Evolutionary conservation across 2,113 vertebrate species (phyloP).

Genomic region (Symphodus melops): DNA sequence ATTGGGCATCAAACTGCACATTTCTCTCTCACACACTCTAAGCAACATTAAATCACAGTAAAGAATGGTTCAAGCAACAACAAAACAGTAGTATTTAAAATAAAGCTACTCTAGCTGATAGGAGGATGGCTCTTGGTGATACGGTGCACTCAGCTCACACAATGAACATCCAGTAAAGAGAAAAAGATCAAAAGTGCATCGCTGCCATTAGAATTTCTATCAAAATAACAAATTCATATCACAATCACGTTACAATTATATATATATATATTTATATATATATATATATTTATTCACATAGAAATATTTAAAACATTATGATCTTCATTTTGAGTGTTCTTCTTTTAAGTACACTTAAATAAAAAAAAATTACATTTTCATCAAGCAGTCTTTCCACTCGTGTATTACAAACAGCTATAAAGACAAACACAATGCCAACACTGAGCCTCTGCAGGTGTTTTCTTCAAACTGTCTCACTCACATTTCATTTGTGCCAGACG

Average conservation of each 20-base stretch:
- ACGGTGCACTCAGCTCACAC: background rate
- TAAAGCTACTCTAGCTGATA: background rate
- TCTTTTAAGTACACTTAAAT: conserved; percentile 84
- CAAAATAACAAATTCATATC: conserved; percentile 42
- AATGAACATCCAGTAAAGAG: conserved; percentile 9
- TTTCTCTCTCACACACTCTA: conserved; percentile 1
- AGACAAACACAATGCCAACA: conserved; percentile 25
- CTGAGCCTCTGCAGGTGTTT: conserved; percentile 9
- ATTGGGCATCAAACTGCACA: background rate
- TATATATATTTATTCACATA: conserved; percentile 63
- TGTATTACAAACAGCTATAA: conserved; percentile 24
- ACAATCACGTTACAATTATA: conserved; percentile 53
- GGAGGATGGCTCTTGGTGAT: background rate
- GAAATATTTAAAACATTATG: conserved; percentile 57
- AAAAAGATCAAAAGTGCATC: conserved; percentile 52
- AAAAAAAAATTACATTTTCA: conserved; percentile 62
- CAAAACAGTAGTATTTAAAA: background rate
- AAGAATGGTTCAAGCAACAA: background rate
- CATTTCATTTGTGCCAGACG: conserved; percentile 43
- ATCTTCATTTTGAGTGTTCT: conserved; percentile 53
- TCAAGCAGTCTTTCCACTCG: conserved; percentile 34
- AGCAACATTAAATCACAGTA: background rate
- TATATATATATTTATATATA: conserved; percentile 46
- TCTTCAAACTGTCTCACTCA: conserved; percentile 2
- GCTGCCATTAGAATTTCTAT: conserved; percentile 38